Conservation (phyloP, 2,797 vertebrate genomes). For the Dendrocincla fuliginosa region DNA sequence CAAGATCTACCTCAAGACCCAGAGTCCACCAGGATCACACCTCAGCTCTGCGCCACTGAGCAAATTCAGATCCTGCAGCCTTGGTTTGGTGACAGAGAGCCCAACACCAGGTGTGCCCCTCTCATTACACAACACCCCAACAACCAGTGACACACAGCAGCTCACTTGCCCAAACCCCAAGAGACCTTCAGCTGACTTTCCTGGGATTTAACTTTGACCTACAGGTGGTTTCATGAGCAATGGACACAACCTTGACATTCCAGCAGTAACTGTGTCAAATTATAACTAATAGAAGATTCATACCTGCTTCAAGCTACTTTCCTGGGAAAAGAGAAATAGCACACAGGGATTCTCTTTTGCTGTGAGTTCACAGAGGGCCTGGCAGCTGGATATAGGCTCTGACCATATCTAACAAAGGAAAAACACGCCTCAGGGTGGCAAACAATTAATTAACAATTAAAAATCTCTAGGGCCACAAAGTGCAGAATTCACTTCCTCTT, state of each 20-base stretch:
- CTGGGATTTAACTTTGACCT: neutral
- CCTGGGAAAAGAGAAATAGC: neutral
- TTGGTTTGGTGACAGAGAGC: fast-evolving
- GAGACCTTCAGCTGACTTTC: neutral
- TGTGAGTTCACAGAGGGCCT: fast-evolving
- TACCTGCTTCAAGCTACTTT: neutral
- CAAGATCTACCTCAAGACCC: neutral
- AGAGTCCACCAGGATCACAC: neutral
- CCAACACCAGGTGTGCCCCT: neutral
- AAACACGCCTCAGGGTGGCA: neutral
- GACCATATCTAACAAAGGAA: neutral
- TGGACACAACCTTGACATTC: fast-evolving
- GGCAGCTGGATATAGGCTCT: neutral
- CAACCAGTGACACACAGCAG: neutral
- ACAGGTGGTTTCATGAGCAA: neutral
- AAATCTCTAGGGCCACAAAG: neutral
- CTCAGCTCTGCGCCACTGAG: neutral
- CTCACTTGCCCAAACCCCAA: fast-evolving
- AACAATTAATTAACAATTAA: neutral
- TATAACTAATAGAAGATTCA: neutral
- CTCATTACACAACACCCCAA: neutral
- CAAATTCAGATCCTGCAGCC: neutral
- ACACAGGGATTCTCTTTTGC: neutral
- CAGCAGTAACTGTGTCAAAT: neutral
- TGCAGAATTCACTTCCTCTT: neutral